Conservation (phyloP, 1,140 invertebrate genomes). For the Dendroctonus valens region DNA sequence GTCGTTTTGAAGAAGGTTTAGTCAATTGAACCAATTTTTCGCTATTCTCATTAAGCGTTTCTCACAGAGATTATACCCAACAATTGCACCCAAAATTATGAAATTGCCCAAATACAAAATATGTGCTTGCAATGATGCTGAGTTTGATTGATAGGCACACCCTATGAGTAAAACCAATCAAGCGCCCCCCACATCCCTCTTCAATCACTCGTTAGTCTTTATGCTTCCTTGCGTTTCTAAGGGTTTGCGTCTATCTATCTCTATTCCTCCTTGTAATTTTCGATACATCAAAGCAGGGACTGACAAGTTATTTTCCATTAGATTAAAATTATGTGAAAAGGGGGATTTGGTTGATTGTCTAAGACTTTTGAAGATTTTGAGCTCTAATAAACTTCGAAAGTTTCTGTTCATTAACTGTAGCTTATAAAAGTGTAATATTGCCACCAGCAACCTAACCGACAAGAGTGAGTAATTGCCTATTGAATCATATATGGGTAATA, state of each 20-base stretch:
- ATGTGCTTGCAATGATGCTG: conserved; percentile 15
- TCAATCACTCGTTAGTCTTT: conserved; percentile 28
- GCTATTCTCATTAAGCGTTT: no score
- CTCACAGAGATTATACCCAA: no score
- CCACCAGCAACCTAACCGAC: no score
- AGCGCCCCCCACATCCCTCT: conserved; percentile 29
- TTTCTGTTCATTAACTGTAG: no score
- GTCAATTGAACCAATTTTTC: no score
- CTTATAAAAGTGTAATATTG: no score
- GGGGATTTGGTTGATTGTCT: conserved; percentile 3
- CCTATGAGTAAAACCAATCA: conserved; percentile 36
- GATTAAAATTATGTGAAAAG: conserved; percentile 22
- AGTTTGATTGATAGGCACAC: conserved; percentile 34
- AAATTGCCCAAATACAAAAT: conserved; percentile 9
- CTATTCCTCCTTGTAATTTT: conserved; percentile 24
- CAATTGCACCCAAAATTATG: conserved; percentile 9
- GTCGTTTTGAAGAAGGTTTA: no score
- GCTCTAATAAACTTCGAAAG: no score
- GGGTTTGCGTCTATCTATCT: conserved; percentile 23
- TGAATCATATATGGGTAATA: no score
- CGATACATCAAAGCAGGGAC: conserved; percentile 28
- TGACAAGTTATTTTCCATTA: conserved; percentile 31
- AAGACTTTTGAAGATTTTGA: no score
- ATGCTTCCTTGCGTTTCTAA: conserved; percentile 27
- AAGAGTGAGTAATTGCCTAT: no score